Conservation (phyloP, 2,113 vertebrate species). For the Varanus salvator region DNA sequence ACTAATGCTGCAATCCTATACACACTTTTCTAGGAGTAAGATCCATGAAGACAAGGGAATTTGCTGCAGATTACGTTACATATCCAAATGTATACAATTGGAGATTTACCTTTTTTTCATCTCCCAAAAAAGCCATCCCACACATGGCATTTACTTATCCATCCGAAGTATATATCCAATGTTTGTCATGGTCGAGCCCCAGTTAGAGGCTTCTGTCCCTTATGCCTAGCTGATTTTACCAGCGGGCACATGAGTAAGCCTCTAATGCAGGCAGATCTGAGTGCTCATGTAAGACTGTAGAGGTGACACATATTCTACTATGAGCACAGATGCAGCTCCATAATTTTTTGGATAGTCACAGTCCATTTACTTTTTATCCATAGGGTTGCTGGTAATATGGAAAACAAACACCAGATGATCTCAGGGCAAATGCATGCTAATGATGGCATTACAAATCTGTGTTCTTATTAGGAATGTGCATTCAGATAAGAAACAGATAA, state of each 20-base stretch:
- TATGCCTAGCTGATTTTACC: background rate
- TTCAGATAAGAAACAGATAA: no score
- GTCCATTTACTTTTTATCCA: constrained; percentile 2
- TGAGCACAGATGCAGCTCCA: background rate
- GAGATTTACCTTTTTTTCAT: background rate
- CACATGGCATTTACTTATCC: background rate
- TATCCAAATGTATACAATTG: no score
- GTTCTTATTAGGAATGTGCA: background rate
- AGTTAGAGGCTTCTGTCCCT: background rate
- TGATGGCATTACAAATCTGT: background rate
- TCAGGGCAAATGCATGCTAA: background rate
- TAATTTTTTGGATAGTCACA: background rate
- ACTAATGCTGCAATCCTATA: no score
- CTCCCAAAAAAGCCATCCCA: background rate
- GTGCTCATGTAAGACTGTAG: background rate
- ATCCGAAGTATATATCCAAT: background rate
- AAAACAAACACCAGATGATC: background rate
- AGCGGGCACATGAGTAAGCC: background rate
- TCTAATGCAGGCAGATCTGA: background rate
- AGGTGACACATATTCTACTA: background rate
- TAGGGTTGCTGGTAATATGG: background rate
- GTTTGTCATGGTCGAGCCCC: background rate
- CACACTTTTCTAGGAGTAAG: no score
- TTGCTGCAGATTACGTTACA: no score
- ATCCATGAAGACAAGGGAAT: no score